Percentiles rank a stretch among this genome's conserved stretches.
Evolutionary conservation across 2,113 vertebrate genomes (phyloP).

Genomic region (Oenanthe melanoleuca): DNA sequence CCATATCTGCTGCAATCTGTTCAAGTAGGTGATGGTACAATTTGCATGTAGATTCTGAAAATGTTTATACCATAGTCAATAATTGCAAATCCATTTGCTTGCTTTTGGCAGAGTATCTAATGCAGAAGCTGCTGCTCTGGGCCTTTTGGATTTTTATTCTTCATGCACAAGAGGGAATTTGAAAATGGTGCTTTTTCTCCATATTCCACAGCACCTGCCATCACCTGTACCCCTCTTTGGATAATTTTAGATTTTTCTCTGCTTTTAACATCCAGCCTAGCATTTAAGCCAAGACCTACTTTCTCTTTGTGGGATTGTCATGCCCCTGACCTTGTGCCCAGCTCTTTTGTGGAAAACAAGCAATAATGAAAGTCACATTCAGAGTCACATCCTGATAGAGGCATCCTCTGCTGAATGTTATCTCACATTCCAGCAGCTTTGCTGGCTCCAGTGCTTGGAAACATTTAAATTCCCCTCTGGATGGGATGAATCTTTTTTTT

Average conservation of each 20-base stretch:
- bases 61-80: neutral
- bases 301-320: slow-evolving; percentile 6
- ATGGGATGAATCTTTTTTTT: neutral
- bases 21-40: neutral
- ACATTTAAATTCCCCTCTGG: neutral
- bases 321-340: neutral
- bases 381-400: neutral
- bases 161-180: neutral
- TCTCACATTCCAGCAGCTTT: slow-evolving; percentile 43
- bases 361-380: neutral
- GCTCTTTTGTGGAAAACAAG: slow-evolving; percentile 12
- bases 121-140: neutral
- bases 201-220: neutral
- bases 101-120: neutral
- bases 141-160: neutral
- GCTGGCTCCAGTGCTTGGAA: slow-evolving; percentile 33
- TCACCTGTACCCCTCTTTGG: neutral
- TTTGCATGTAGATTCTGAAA: neutral
- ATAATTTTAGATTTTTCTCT: slow-evolving; percentile 19
- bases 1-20: neutral
- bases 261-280: neutral
- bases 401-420: slow-evolving; percentile 50
- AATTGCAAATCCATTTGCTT: neutral
- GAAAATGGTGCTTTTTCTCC: neutral
- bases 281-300: slow-evolving; percentile 6